These are phyloP conservation scores for Drosophila macrospina DNA, from an alignment of 2,888 invertebrate species.

Conservation along the genomic window DNA sequence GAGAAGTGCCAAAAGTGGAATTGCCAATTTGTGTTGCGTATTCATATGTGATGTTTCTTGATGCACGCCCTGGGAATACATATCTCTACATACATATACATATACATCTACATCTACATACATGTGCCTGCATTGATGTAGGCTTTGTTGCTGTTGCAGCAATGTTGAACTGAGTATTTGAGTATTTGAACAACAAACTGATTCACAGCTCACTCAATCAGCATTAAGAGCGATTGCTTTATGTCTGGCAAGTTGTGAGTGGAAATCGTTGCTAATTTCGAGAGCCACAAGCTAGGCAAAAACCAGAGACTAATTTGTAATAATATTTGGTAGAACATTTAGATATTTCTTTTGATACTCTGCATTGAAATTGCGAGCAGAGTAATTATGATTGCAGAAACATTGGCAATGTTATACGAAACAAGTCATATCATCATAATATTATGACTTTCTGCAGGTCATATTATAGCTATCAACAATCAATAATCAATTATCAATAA, in stretches of 20 bases:
- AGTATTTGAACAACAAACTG: not conserved
- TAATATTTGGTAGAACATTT: not conserved
- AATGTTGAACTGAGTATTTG: not conserved
- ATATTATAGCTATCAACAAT: too few relatives aligned
- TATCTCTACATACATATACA: not conserved
- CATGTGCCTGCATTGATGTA: constrained; percentile 1
- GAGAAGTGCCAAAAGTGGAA: constrained; percentile 72
- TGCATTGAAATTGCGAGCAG: not conserved
- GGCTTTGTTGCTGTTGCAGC: not conserved
- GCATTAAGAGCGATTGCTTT: not conserved
- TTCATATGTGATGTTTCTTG: constrained; percentile 40
- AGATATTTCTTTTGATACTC: not conserved
- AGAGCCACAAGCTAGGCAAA: not conserved
- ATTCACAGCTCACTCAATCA: not conserved
- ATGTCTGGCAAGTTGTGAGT: not conserved
- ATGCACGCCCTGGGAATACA: constrained; percentile 31
- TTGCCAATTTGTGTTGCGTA: constrained; percentile 72
- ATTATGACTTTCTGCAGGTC: too few relatives aligned
- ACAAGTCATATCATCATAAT: too few relatives aligned
- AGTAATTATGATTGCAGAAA: not conserved
- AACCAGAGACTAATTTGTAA: not conserved
- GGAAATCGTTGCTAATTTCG: not conserved
- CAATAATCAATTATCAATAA: too few relatives aligned
- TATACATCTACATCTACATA: not conserved
- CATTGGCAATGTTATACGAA: too few relatives aligned